These are phyloP conservation scores for Lithobius niger DNA, from an alignment of 1,140 invertebrate species.

Conservation along the genomic window DNA sequence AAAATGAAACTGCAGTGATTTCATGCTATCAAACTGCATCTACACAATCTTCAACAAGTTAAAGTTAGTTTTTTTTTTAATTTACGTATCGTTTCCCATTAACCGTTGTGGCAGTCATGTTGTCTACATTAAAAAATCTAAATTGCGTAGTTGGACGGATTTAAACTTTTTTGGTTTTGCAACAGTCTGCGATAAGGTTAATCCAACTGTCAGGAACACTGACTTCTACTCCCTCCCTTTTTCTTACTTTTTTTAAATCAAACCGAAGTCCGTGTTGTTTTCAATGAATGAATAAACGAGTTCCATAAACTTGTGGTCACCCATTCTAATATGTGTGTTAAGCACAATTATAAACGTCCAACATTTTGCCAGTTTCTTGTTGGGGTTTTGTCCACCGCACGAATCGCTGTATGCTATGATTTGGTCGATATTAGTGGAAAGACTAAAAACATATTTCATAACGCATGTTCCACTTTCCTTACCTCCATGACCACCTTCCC, in stretches of 20 bases:
- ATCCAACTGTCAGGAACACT: background rate
- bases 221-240: background rate
- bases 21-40: background rate
- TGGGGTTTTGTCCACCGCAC: slow-evolving; percentile 10
- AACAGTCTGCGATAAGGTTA: background rate
- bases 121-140: background rate
- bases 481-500: background rate
- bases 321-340: slow-evolving; percentile 12
- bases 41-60: background rate
- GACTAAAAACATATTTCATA: slow-evolving; percentile 8
- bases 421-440: background rate
- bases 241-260: slow-evolving; percentile 6
- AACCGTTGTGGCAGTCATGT: background rate
- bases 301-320: slow-evolving; percentile 20
- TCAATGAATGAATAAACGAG: slow-evolving; percentile 18
- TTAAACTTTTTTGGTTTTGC: background rate
- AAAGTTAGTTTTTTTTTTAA: background rate
- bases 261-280: slow-evolving; percentile 13
- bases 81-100: background rate
- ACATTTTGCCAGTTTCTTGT: slow-evolving; percentile 11
- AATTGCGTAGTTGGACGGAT: background rate
- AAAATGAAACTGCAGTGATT: background rate
- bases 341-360: slow-evolving; percentile 12
- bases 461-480: slow-evolving; percentile 9
- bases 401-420: slow-evolving; percentile 8